A percentile compares a stretch with the other conserved stretches of the same genome.
Evolutionary conservation across 1,140 invertebrate genomes (phyloP).

Genomic region (Aphidius ervi): DNA sequence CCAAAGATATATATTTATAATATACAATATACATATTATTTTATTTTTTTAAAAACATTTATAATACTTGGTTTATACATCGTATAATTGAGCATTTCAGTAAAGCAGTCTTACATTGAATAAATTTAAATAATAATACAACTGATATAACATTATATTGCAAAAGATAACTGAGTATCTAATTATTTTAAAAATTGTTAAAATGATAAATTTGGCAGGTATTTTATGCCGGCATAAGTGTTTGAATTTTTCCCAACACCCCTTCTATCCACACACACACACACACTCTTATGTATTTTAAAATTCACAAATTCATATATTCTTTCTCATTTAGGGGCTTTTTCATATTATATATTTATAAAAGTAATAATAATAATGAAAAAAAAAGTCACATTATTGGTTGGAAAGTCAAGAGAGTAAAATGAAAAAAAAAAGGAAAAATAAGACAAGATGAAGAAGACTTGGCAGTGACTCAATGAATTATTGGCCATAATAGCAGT

Average conservation of each 20-base stretch:
- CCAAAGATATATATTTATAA: too few species aligned
- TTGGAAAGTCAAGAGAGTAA: constrained; percentile 11
- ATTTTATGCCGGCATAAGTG: constrained; percentile 2
- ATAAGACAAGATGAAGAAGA: constrained; percentile 13
- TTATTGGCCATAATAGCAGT: constrained; percentile 35
- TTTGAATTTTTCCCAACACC: constrained; percentile 27
- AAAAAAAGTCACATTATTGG: background rate
- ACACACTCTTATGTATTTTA: background rate
- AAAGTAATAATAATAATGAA: too few species aligned
- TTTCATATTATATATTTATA: too few species aligned
- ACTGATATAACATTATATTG: background rate
- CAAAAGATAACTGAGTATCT: too few species aligned
- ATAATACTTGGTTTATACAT: too few species aligned
- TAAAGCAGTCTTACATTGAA: background rate
- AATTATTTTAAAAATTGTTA: constrained; percentile 4
- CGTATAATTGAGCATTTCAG: too few species aligned
- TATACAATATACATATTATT: too few species aligned
- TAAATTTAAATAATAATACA: constrained; percentile 13
- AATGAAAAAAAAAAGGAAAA: constrained; percentile 2
- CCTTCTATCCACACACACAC: constrained; percentile 6
- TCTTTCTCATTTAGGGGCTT: too few species aligned
- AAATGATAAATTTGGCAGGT: constrained; percentile 22
- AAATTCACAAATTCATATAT: too few species aligned
- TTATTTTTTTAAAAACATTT: too few species aligned
- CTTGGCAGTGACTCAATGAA: constrained; percentile 32